Evolutionary conservation across 2,888 invertebrate species (phyloP).

Genomic region (Brachyptera risi): DNA sequence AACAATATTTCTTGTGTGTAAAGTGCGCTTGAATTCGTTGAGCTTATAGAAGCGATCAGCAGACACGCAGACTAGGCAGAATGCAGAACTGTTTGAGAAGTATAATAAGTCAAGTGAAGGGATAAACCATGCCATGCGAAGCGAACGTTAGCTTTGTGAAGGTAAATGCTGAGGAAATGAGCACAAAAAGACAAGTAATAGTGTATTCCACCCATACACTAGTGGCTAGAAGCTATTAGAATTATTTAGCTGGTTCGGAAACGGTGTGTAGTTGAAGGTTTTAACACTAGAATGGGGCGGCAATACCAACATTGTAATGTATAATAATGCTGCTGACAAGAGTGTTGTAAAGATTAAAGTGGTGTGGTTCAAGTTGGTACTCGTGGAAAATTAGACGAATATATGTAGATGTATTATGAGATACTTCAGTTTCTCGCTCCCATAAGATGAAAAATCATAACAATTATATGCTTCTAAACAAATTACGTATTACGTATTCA

Average conservation of each 20-base stretch:
- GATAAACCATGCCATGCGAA: conserved; percentile 10
- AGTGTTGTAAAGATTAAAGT: no score
- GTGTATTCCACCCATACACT: neutral
- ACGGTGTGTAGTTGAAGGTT: neutral
- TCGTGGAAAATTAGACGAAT: no score
- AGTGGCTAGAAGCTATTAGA: neutral
- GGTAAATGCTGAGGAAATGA: neutral
- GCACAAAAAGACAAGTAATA: conserved; percentile 6
- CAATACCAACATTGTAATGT: neutral
- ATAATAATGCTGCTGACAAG: no score
- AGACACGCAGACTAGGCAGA: conserved; percentile 9
- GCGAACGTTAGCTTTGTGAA: conserved; percentile 4
- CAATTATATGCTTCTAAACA: no score
- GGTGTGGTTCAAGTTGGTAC: no score
- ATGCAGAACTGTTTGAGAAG: neutral
- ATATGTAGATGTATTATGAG: no score
- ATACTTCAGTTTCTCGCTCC: no score
- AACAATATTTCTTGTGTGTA: no score
- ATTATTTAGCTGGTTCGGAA: neutral
- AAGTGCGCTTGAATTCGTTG: no score
- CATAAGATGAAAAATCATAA: no score
- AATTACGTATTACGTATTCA: no score
- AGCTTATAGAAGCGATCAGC: neutral
- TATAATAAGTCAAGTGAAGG: conserved; percentile 12
- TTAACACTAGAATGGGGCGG: neutral